phyloP scores from a whole-genome alignment of 2,113 vertebrate genomes.

The Phocoena phocoena region DNA sequence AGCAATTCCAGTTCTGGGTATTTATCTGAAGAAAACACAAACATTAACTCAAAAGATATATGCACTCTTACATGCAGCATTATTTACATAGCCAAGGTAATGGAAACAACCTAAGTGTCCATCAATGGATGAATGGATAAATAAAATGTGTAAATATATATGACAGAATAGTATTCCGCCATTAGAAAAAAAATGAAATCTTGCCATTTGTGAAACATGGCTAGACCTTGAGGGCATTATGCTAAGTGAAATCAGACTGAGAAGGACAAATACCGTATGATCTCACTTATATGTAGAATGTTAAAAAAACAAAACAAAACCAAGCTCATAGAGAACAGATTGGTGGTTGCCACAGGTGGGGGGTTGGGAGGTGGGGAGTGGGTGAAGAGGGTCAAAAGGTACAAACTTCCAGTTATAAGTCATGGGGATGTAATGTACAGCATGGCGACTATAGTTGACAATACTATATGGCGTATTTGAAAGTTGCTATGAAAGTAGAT shows the following conservation, averaged over 20 bases:
- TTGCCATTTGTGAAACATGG: not conserved
- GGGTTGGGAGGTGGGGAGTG: not conserved
- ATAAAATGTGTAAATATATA: not conserved
- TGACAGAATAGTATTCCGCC: not conserved
- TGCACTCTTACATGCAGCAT: not conserved
- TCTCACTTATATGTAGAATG: not conserved
- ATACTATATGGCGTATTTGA: not conserved
- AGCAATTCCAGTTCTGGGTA: not conserved
- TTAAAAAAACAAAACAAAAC: not conserved
- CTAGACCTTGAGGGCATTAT: not conserved
- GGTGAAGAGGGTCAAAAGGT: not conserved
- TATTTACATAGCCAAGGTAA: not conserved
- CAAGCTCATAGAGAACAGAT: not conserved
- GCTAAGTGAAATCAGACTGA: not conserved
- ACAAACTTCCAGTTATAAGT: not conserved
- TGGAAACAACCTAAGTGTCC: not conserved
- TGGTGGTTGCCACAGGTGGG: not conserved
- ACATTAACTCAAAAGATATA: not conserved
- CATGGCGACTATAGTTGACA: not conserved
- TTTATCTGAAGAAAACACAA: not conserved
- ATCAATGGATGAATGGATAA: not conserved
- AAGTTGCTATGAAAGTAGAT: not conserved
- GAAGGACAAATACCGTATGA: not conserved
- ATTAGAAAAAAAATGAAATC: not conserved
- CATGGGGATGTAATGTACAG: not conserved